Evolutionary conservation across 2,113 vertebrate genomes (phyloP), one percentile per base, ranked within the genome.

Genomic region (Orcinus orca): DNA sequence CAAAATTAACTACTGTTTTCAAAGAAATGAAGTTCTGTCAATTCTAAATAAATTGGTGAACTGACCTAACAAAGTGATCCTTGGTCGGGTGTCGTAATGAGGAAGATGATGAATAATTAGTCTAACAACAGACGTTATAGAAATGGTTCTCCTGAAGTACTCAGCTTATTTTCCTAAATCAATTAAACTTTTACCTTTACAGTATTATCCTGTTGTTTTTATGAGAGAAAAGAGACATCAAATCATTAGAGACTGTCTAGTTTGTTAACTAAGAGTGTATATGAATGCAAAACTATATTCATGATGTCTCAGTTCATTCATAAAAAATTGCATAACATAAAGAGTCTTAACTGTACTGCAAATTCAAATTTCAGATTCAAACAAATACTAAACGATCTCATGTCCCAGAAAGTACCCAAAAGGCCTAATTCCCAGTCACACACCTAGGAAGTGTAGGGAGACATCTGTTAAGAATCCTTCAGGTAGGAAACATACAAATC

Each of bases 11-110:
- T 80, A 21, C 17, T 96, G 26, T 83, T 47, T 94, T 80, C 29
- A 88, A 88, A 88, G 81, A 88, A 94, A 82, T 85, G 29, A 85
- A 85, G 36, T 85, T 96, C n/a, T 58, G 55, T 60, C 88, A 38
- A 93, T 87, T 83, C 20, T 74, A 83, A 65, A 74, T 58, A 77
- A 44, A 25, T 31, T 41, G n/a, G 25, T 44, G 11, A 86, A 20
- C n/a, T 85, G 44, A 77, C 31, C 58, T 60, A 60, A 76, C 41
- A 47, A 63, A 76, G 38, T 26, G 2, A 12, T 70, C 44, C 31
- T 90, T 58, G 15, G 14, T 33, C 8, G 9, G 5, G 12, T 80
- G 44, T 38, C 81, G 31, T 82, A 88, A 73, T 47, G 33, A 85
- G 10, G 36, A 65, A 25, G 17, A 44, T 8, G 11, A 31, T 36